Base-by-base conservation (phyloP, 2,797 vertebrate genomes). In the Pantherophis alleghaniensis region DNA sequence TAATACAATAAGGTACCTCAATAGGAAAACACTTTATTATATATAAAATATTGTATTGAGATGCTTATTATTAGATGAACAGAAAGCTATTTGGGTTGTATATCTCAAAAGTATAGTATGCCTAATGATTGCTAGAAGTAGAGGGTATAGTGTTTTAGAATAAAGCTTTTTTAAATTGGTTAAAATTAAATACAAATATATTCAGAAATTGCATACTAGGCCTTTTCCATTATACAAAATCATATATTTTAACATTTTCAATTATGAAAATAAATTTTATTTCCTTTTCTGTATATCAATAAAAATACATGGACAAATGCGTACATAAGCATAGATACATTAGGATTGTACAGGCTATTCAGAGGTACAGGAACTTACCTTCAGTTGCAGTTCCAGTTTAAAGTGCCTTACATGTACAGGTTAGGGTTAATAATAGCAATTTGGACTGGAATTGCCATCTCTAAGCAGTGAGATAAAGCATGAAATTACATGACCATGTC, bases 81-180 rank as follows among this genome's bases (percentile, higher is more conserved):
- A 37, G 86, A 93, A 83, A 91, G 95, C 94, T 63, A 6, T 93
- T 91, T 87, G 18, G 7, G 94, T 94, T 92, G 55, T 24, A 91
- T 94, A 93, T 86, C 83, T 0, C 86, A 66, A 55, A 92, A 20
- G 97, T 96, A 97, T 89, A 94, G 57, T 95, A 95, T 83, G 16
- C 32, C 92, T 96, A 95, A 97, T 79, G 69, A 92, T 94, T 90
- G 91, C 42, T 95, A 96, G 95, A 95, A 22, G 89, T 55, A 63
- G 92, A 91, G 94, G 95, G 96, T 96, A 95, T 95, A 95, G 94
- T 96, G 32, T 97, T 96, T 95, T 94, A 92, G 94, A 94, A 92
- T 87, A 95, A 96, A 92, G 79, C 90, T 94, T 95, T 97, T 96
- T 96, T 94, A 86, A 88, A 57, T 51, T 92, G 1, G 26, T 53